A percentile compares a stretch with the other conserved stretches of the same genome.
Evolutionary conservation across 2,888 invertebrate species (phyloP).

Genomic region (Mesopsocus fuscifrons): DNA sequence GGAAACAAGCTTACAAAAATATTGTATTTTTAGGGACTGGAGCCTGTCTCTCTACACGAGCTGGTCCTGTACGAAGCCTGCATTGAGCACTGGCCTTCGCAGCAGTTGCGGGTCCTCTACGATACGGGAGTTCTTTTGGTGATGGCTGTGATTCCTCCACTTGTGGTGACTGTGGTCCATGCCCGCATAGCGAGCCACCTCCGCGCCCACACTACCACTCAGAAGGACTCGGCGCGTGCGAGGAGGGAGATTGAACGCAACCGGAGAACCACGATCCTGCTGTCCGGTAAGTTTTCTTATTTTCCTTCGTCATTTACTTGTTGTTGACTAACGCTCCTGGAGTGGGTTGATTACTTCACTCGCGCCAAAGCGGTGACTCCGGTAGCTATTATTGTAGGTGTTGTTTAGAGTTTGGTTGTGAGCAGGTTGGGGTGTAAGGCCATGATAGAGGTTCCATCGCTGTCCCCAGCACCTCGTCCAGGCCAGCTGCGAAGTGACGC

Average conservation of each 20-base stretch:
- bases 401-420: no score
- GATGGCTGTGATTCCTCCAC: slow-evolving; percentile 16
- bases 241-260: slow-evolving; percentile 19
- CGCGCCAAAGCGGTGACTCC: no score
- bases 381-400: no score
- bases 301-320: slow-evolving; percentile 4
- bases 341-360: no score
- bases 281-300: slow-evolving; percentile 20
- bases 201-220: slow-evolving; percentile 14
- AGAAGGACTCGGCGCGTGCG: slow-evolving; percentile 13
- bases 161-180: slow-evolving; percentile 18
- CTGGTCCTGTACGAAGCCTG: slow-evolving; percentile 24
- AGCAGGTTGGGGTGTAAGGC: no score
- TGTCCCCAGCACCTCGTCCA: no score
- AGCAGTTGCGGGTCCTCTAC: slow-evolving; percentile 16
- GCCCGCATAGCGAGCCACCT: slow-evolving; percentile 16
- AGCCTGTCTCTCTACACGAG: slow-evolving; percentile 18
- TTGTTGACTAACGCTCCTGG: not conserved
- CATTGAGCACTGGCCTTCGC: slow-evolving; percentile 24
- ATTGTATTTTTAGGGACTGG: slow-evolving; percentile 19
- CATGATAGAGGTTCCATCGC: no score
- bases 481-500: no score
- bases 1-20: no score
- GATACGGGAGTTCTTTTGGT: slow-evolving; percentile 15
- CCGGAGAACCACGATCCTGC: slow-evolving; percentile 23